Conservation (phyloP, 2,888 invertebrate species). For the Papilio demoleus region DNA sequence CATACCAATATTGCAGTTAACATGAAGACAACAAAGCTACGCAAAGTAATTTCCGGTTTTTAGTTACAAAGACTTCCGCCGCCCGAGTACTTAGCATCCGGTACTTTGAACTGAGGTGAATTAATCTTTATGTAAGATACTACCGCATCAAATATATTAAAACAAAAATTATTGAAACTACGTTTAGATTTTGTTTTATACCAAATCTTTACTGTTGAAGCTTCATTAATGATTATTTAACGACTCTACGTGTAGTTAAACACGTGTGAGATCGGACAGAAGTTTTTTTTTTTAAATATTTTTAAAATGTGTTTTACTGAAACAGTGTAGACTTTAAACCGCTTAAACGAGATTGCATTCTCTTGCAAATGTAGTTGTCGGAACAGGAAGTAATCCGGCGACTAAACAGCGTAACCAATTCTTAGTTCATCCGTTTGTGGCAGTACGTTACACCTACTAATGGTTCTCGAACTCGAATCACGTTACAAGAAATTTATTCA, state of each 20-base stretch:
- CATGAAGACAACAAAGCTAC: constrained; percentile 15
- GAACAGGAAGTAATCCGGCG: constrained; percentile 63
- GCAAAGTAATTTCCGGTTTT: constrained; percentile 20
- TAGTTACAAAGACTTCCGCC: constrained; percentile 16
- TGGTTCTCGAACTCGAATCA: constrained; percentile 46
- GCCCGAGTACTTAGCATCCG: constrained; percentile 15
- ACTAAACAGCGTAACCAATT: constrained; percentile 80
- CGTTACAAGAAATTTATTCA: neutral
- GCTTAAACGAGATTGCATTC: constrained; percentile 60
- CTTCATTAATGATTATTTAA: no score
- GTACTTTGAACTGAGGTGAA: constrained; percentile 16
- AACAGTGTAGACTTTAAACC: constrained; percentile 48
- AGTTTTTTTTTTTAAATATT: no score
- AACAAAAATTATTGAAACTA: neutral
- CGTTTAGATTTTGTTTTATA: neutral
- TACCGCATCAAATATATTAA: neutral
- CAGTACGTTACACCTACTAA: constrained; percentile 65
- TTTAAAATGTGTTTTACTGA: no score
- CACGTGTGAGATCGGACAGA: no score
- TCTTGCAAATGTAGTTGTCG: constrained; percentile 58
- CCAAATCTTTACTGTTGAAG: no score
- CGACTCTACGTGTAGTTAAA: no score
- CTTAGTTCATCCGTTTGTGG: constrained; percentile 76
- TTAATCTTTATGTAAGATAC: neutral
- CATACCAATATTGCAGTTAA: neutral